Evolutionary conservation across 2,888 invertebrate species (phyloP).

Genomic region (Mimumesa dahlbomi): DNA sequence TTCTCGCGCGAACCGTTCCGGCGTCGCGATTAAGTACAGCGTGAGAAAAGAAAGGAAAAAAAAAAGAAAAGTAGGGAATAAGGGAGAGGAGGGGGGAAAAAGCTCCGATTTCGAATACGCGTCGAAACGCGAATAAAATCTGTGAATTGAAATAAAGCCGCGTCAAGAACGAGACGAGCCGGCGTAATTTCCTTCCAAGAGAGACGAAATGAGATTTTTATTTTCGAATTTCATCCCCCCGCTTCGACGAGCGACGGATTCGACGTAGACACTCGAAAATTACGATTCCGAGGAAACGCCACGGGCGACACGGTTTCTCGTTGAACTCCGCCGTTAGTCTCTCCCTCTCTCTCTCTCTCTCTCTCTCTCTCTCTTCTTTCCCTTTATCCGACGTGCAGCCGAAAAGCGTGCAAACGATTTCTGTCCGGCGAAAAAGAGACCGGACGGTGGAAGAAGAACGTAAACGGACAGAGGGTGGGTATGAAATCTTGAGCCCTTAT

Average conservation of each 20-base stretch:
- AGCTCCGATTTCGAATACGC: no score
- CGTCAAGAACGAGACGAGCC: not conserved
- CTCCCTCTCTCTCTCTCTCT: no score
- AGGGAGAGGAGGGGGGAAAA: no score
- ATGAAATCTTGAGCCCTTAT: not conserved
- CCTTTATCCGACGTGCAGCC: constrained; percentile 46
- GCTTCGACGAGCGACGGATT: not conserved
- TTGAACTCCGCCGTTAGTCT: constrained; percentile 40
- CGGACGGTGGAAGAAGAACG: not conserved
- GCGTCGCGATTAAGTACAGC: no score
- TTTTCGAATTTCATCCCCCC: constrained; percentile 26
- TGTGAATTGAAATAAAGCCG: no score
- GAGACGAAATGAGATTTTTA: constrained; percentile 23
- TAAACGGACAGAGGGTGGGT: not conserved
- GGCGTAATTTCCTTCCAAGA: constrained; percentile 1
- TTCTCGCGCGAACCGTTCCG: no score
- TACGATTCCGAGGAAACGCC: constrained; percentile 44
- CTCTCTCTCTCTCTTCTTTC: no score
- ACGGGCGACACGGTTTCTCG: constrained; percentile 51
- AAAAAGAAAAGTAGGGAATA: no score
- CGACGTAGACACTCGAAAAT: constrained; percentile 40
- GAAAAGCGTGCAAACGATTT: constrained; percentile 56
- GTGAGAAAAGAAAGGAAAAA: no score
- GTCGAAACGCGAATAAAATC: no score
- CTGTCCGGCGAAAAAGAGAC: constrained; percentile 42